Base-by-base conservation (phyloP, 2,888 invertebrate genomes). In the Mythimna lalbum region DNA sequence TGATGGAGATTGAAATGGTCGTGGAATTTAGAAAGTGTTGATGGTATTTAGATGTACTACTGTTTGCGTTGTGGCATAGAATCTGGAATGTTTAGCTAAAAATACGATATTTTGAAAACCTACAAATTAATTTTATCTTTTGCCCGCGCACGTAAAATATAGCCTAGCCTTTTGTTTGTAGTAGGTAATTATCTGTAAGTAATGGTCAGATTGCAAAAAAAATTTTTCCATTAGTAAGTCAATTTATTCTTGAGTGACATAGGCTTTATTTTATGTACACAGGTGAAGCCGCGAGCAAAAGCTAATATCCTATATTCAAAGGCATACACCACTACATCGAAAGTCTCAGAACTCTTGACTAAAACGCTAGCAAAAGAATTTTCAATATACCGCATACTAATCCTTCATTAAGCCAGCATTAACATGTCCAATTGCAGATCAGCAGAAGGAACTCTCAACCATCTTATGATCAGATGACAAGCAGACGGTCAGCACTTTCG, bases 401-500 rank as follows among this genome's bases (percentile, higher is more conserved):
- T 63, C 55, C 52, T 68, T 77, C 23, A 72, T 81, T 66, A 27
- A 57, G 14, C 43, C 71, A 61, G 59, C 33, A 78, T 78, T 78
- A 56, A 52, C 27, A 73, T 57, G 56, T 69, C 59, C 65, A 68
- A 73, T 61, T 65, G 59, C 60, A 56, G 33, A 74, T 71, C 79
- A 74, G 70, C 61, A 64, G n/a, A 77, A 69, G 72, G 62, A 78
- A 85, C 49, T 83, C 72, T 12, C 53, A 71, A 53, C 69, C 67
- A 3, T 61, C 70, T 78, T 74, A 72, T 62, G 69, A 69, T 79
- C 64, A 63, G 63, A 79, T 76, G 78, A 83, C 60, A 83, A 82
- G 73, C 33, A 70, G 17, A 50, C 27, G 33, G 69, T 84, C 78
- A 80, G 86, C 84, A 74, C 63, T 85, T 82, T 70, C 73, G 56